Evolutionary conservation across 92 coral and sea anemone species (phyloP).

Genomic region (Siderastrea siderea): DNA sequence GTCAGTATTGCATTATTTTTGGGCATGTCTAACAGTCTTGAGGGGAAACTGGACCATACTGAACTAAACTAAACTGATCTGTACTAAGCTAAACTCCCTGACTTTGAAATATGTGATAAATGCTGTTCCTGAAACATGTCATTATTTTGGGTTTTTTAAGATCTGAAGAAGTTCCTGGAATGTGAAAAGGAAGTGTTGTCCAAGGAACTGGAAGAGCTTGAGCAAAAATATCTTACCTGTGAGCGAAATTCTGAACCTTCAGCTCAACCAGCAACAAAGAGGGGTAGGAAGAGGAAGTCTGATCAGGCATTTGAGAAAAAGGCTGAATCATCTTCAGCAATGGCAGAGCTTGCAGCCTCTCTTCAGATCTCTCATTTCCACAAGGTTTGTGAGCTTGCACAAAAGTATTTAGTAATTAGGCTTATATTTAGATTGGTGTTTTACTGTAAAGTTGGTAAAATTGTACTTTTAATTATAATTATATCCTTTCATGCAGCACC

Average conservation of each 20-base stretch:
- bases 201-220: neutral
- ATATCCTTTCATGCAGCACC: no score
- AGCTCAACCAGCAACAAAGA: neutral
- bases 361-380: constrained; percentile 5
- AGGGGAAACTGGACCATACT: no score
- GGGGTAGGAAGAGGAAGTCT: neutral
- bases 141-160: neutral
- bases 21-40: no score
- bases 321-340: neutral
- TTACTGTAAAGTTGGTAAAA: no score
- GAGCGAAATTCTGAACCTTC: constrained; percentile 5
- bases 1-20: no score
- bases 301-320: neutral
- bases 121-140: neutral
- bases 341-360: constrained; percentile 1
- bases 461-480: no score
- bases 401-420: no score
- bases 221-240: neutral
- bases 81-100: neutral
- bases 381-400: neutral
- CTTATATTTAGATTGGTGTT: no score
- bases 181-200: neutral
- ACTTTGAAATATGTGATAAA: neutral
- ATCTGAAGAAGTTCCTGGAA: constrained; percentile 11
- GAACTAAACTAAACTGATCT: no score